Conservation (phyloP, 2,113 vertebrate species). For the Mystacornis crossleyi region DNA sequence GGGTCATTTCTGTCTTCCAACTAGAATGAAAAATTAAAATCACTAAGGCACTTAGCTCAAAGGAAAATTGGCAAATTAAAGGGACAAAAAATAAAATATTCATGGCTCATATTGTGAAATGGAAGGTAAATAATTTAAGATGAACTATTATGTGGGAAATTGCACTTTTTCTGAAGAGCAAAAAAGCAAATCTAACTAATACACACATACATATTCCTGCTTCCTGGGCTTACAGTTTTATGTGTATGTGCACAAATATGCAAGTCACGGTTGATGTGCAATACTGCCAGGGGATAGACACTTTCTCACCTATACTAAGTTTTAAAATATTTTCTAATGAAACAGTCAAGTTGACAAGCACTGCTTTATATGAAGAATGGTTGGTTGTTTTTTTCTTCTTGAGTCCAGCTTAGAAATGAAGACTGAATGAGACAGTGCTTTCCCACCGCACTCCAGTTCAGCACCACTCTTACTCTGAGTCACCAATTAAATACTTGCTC, state of each 20-base stretch:
- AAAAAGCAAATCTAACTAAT: conserved; percentile 35
- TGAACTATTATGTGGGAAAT: conserved; percentile 61
- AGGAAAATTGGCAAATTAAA: conserved; percentile 80
- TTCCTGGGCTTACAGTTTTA: background rate
- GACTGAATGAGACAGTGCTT: background rate
- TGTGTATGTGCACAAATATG: background rate
- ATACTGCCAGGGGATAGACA: background rate
- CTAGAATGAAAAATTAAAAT: conserved; percentile 79
- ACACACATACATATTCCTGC: background rate
- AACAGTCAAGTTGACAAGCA: background rate
- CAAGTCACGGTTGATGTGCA: background rate
- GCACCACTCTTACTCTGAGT: conserved; percentile 16
- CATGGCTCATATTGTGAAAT: conserved; percentile 70
- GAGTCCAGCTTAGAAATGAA: background rate
- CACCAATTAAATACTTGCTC: background rate
- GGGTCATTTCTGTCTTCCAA: conserved; percentile 69
- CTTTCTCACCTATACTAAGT: background rate
- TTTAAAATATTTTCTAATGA: background rate
- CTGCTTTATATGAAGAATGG: background rate
- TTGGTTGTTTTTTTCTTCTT: background rate
- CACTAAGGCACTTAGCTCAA: conserved; percentile 72
- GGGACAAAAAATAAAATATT: conserved; percentile 75
- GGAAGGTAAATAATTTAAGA: conserved; percentile 79
- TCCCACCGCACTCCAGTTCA: background rate
- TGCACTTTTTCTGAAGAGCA: conserved; percentile 40